Conservation (phyloP, 2,113 vertebrate species). For the Acanthochromis polyacanthus region DNA sequence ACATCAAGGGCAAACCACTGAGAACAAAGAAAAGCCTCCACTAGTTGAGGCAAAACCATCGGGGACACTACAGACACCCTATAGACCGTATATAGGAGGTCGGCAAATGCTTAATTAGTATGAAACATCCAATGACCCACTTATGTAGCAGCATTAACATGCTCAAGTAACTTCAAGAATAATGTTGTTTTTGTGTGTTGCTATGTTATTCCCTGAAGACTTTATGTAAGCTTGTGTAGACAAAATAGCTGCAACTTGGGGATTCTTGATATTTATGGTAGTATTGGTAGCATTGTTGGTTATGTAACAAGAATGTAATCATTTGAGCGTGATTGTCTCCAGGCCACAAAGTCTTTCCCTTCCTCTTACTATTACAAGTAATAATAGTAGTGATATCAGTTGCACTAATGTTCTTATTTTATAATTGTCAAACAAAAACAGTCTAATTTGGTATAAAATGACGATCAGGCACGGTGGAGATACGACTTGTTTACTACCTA, state of each 20-base stretch:
- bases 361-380: neutral
- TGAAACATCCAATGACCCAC: slow-evolving; percentile 52
- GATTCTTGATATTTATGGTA: neutral
- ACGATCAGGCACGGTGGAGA: neutral
- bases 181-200: slow-evolving; percentile 14
- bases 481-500: slow-evolving; percentile 1
- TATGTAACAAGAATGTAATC: neutral
- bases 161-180: slow-evolving; percentile 50
- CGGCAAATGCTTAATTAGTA: slow-evolving; percentile 51
- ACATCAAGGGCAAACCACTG: slow-evolving; percentile 17
- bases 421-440: neutral
- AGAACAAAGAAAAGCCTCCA: slow-evolving; percentile 2
- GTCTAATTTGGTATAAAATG: slow-evolving; percentile 6
- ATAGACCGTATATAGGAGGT: slow-evolving; percentile 26
- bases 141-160: slow-evolving; percentile 47
- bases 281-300: neutral
- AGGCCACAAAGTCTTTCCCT: neutral
- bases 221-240: neutral
- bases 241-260: slow-evolving; percentile 14
- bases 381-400: neutral
- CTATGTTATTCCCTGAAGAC: slow-evolving; percentile 31
- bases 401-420: neutral
- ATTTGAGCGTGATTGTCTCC: neutral
- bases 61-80: slow-evolving; percentile 16
- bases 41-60: slow-evolving; percentile 5